These are phyloP conservation scores for Luffia ferchaultella DNA, from an alignment of 2,888 invertebrate species.

Conservation along the genomic window DNA sequence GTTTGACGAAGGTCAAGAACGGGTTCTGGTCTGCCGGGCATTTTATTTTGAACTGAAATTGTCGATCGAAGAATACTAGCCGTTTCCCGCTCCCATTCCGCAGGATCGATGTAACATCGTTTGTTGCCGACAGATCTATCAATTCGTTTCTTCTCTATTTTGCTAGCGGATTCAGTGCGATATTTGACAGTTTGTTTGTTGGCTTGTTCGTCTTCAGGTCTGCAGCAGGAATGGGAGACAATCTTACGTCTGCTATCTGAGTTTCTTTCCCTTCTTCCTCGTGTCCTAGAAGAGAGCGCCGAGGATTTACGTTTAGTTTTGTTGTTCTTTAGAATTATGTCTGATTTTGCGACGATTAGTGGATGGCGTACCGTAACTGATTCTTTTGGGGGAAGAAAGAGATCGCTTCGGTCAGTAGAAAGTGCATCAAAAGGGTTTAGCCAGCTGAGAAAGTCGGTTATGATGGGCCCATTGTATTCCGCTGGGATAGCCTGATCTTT, in stretches of 20 bases:
- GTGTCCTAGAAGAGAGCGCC: conserved; percentile 54
- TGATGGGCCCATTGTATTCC: conserved; percentile 70
- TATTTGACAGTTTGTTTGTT: conserved; percentile 35
- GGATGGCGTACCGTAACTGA: conserved; percentile 59
- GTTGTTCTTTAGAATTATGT: conserved; percentile 36
- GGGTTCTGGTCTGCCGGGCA: conserved; percentile 30
- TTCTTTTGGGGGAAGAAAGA: conserved; percentile 34
- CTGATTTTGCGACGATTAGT: conserved; percentile 52
- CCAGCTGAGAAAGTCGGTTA: conserved; percentile 74
- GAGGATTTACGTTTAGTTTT: conserved; percentile 60
- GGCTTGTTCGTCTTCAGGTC: conserved; percentile 32
- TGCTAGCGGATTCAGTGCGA: conserved; percentile 50
- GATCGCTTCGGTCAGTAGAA: conserved; percentile 43
- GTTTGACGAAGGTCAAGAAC: conserved; percentile 31
- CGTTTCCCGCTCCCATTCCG: conserved; percentile 63
- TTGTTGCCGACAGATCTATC: conserved; percentile 61
- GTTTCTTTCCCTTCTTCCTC: conserved; percentile 56
- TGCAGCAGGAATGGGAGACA: conserved; percentile 50
- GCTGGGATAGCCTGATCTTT: conserved; percentile 41
- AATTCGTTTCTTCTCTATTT: conserved; percentile 39
- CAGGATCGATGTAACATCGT: conserved; percentile 59
- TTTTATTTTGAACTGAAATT: conserved; percentile 53
- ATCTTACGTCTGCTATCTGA: conserved; percentile 44
- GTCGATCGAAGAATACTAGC: conserved; percentile 60
- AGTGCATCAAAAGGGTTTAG: conserved; percentile 60